These are phyloP conservation scores for Zaprionus africanus DNA, from an alignment of 1,140 invertebrate species.

Conservation along the genomic window DNA sequence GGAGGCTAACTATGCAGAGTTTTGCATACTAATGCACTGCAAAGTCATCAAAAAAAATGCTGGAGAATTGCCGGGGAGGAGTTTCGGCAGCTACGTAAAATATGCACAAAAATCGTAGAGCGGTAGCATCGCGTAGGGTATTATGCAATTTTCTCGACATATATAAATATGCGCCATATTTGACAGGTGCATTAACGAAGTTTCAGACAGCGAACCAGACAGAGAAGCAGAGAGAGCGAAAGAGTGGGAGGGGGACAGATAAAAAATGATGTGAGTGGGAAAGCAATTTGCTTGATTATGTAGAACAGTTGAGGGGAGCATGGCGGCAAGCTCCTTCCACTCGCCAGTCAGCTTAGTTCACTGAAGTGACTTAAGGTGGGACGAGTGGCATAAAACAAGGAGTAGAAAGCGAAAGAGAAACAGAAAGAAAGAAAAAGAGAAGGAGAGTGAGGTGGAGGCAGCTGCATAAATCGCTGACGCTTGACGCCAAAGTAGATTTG, in stretches of 20 bases:
- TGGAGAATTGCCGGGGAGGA: neutral
- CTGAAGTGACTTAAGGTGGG: constrained; percentile 7
- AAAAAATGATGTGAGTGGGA: constrained; percentile 81
- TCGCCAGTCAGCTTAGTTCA: constrained; percentile 1
- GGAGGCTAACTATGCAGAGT: constrained; percentile 44
- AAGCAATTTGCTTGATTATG: constrained; percentile 83
- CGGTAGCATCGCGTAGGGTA: constrained; percentile 36
- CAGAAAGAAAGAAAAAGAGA: neutral
- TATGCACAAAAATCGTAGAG: constrained; percentile 44
- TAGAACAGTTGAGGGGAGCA: constrained; percentile 56
- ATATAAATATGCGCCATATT: constrained; percentile 66
- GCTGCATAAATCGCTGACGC: constrained; percentile 75
- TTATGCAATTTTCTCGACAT: constrained; percentile 75
- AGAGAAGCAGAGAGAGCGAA: neutral
- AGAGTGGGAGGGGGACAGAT: constrained; percentile 41
- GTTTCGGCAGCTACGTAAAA: constrained; percentile 40
- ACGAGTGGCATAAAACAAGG: constrained; percentile 7
- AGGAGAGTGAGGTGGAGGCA: neutral
- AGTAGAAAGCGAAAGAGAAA: neutral
- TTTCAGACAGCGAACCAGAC: constrained; percentile 46
- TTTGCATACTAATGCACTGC: constrained; percentile 69
- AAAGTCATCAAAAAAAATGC: constrained; percentile 62
- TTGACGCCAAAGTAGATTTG: constrained; percentile 80
- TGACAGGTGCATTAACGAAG: constrained; percentile 82
- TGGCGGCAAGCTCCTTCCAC: neutral